phyloP scores from a whole-genome alignment of 2,888 invertebrate genomes.

The Ormyrus thymus region DNA sequence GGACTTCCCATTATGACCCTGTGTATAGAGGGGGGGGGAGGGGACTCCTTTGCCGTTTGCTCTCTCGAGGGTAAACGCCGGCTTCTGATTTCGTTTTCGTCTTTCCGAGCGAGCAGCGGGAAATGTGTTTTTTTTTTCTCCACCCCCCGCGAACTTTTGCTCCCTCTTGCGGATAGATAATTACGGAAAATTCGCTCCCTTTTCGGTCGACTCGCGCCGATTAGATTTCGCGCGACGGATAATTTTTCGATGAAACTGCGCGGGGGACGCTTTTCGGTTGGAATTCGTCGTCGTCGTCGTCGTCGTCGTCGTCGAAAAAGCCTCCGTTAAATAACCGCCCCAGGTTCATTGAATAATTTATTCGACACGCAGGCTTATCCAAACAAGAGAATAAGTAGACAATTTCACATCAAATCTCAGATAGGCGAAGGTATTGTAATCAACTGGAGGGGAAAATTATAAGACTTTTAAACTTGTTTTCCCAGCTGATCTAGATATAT shows the following conservation, averaged over 20 bases:
- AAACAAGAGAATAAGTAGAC: background rate
- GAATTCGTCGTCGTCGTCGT: no score
- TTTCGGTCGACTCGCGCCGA: background rate
- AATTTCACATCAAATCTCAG: constrained; percentile 1
- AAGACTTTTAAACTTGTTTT: constrained; percentile 24
- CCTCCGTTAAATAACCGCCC: no score
- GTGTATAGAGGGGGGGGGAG: background rate
- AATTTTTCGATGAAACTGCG: background rate
- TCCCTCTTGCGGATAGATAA: no score
- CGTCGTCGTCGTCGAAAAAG: no score
- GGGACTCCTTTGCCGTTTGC: constrained; percentile 5
- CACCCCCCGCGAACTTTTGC: no score
- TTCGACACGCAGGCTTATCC: no score
- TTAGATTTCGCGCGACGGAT: no score
- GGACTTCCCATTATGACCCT: constrained; percentile 56
- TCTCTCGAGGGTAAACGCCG: background rate
- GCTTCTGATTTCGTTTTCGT: constrained; percentile 25
- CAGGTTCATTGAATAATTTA: no score
- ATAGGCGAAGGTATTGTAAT: background rate
- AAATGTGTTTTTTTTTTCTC: background rate
- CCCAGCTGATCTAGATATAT: constrained; percentile 14
- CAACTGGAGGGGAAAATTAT: constrained; percentile 7
- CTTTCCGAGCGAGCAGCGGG: background rate
- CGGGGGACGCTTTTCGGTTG: no score
- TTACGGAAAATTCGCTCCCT: background rate